phyloP scores from a whole-genome alignment of 2,113 vertebrate species.

The Orycteropus afer region DNA sequence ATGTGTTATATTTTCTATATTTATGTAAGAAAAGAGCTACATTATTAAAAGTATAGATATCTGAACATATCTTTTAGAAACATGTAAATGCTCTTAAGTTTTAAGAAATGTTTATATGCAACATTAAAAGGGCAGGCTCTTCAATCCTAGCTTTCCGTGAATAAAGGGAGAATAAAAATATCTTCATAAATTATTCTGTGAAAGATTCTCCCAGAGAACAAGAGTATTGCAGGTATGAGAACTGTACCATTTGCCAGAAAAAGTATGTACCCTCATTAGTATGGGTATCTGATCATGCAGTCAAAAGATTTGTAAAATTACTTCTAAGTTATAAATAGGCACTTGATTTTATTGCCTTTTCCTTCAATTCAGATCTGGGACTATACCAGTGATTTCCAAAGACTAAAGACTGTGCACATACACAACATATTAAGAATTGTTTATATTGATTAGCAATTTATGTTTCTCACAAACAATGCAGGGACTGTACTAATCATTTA shows the following conservation, averaged over 20 bases:
- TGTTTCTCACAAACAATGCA: neutral
- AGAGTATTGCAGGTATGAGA: neutral
- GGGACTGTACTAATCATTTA: slow-evolving; percentile 12
- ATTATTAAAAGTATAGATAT: slow-evolving; percentile 57
- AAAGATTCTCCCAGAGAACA: neutral
- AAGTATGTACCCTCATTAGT: neutral
- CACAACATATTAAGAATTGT: neutral
- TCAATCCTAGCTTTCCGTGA: slow-evolving; percentile 24
- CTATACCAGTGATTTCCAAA: neutral
- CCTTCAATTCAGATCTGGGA: neutral
- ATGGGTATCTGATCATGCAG: neutral
- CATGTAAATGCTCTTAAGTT: slow-evolving; percentile 48
- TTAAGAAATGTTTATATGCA: slow-evolving; percentile 41
- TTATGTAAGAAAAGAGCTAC: slow-evolving; percentile 28
- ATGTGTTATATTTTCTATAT: slow-evolving; percentile 34
- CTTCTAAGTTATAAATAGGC: slow-evolving; percentile 45
- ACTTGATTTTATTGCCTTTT: slow-evolving; percentile 24
- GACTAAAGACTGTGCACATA: neutral
- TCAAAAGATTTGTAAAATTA: slow-evolving; percentile 55
- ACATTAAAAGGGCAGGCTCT: neutral
- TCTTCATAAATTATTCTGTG: slow-evolving; percentile 34
- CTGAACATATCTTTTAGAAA: slow-evolving; percentile 47
- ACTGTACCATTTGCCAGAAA: neutral
- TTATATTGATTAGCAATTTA: neutral
- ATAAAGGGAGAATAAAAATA: slow-evolving; percentile 27